Evolutionary conservation across 2,797 vertebrate species (phyloP).

Genomic region (Syngnathus acus): DNA sequence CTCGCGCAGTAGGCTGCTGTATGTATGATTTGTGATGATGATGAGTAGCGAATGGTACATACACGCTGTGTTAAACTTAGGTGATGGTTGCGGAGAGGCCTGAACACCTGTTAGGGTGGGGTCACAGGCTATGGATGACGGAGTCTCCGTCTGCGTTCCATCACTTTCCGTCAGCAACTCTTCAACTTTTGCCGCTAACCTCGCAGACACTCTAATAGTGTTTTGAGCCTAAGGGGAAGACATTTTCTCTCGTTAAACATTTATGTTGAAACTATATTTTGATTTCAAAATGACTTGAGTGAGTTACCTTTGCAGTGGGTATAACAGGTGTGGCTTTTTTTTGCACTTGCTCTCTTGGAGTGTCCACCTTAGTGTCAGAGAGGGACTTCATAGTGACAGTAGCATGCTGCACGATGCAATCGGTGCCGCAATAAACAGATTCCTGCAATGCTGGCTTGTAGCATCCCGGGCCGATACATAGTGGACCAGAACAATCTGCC

Average conservation of each 20-base stretch:
- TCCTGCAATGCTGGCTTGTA: slow-evolving; percentile 77
- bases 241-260: slow-evolving; percentile 14
- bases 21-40: slow-evolving; percentile 41
- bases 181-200: slow-evolving; percentile 55
- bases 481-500: slow-evolving; percentile 58
- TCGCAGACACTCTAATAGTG: slow-evolving; percentile 70
- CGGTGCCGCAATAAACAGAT: slow-evolving; percentile 91
- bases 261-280: neutral
- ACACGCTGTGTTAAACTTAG: slow-evolving; percentile 86
- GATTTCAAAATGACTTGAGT: neutral
- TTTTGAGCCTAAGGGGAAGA: slow-evolving; percentile 71
- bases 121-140: slow-evolving; percentile 77
- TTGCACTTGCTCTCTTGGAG: slow-evolving; percentile 65
- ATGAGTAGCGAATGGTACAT: slow-evolving; percentile 83
- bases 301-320: slow-evolving; percentile 70
- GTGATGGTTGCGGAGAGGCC: slow-evolving; percentile 76
- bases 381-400: slow-evolving; percentile 85
- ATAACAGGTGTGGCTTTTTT: slow-evolving; percentile 58
- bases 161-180: slow-evolving; percentile 56
- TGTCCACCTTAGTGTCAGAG: slow-evolving; percentile 74
- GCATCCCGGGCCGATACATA: slow-evolving; percentile 88
- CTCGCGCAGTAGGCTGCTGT: slow-evolving; percentile 11
- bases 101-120: slow-evolving; percentile 86
- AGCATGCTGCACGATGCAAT: slow-evolving; percentile 92
- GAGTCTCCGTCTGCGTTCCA: slow-evolving; percentile 55